Base-by-base conservation (phyloP, 2,888 invertebrate genomes). In the Portevinia maculata region DNA sequence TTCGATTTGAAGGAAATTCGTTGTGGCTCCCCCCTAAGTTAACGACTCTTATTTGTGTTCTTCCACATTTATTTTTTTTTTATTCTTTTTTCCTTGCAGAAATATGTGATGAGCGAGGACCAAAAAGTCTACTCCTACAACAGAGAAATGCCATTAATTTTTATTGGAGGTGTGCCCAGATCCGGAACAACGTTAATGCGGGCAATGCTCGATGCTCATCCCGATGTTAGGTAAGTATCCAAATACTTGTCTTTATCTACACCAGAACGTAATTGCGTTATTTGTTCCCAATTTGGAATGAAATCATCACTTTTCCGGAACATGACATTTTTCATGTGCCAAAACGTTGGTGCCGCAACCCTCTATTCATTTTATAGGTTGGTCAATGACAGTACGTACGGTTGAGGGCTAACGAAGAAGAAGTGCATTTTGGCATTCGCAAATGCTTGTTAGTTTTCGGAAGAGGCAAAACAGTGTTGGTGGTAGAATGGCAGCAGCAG, bases 141-240 rank as follows among this genome's bases (percentile, higher is more conserved):
- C 89, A 93, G 97, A 87, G 94, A 95, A 86, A 96, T 97, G 95
- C 98, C 98, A 87, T 93, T 98, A 86, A 97, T 98, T 90, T 98
- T 98, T 92, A 97, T 99, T 90, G 99, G 99, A 75, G 99, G 99
- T 84, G 98, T 99, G 89, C 99, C 99, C 71, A 94, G 99, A 87
- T 98, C 98, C 59, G 99, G 99, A 65, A 99, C 99, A 48, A 99
- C 99, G 83, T 93, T 99, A 86, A 97, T 98, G 96, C 93, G 99
- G 88, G 98, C 98, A 85, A 98, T 99, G 97, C 92, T 99, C 87
- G 99, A 99, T 92, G 98, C 99, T 84, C 99, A 99, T 93, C 97
- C 98, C 13, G 96, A 97, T 88, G 96, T 99, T 88, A 94, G 98
- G 94, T 95, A 89, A 90, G 90, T 86, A 55, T 28, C 6, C 41